These are phyloP conservation scores for Hemithea aestivaria DNA, from an alignment of 2,888 invertebrate species.

Conservation along the genomic window DNA sequence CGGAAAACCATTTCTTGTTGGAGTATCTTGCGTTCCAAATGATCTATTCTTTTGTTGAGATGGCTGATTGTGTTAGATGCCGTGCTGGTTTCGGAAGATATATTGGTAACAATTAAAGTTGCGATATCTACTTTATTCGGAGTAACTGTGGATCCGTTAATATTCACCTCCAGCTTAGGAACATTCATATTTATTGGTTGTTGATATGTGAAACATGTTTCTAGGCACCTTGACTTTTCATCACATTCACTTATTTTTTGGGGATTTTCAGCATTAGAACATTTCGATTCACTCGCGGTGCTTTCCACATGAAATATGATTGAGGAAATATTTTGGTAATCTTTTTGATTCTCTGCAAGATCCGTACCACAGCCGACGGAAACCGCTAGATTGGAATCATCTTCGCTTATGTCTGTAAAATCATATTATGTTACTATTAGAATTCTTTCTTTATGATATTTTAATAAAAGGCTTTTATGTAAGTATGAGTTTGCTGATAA, in stretches of 20 bases:
- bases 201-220: conserved; percentile 58
- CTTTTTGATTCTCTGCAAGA: conserved; percentile 30
- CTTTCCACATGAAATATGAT: conserved; percentile 39
- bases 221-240: conserved; percentile 39
- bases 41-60: conserved; percentile 53
- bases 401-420: conserved; percentile 45
- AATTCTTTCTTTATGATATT: no score
- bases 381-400: conserved; percentile 38
- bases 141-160: conserved; percentile 34
- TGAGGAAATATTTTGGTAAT: conserved; percentile 36
- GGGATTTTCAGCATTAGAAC: conserved; percentile 33
- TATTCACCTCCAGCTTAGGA: conserved; percentile 43
- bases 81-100: conserved; percentile 36
- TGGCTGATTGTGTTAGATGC: conserved; percentile 37
- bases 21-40: conserved; percentile 57
- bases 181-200: conserved; percentile 56
- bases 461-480: no score
- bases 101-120: conserved; percentile 48
- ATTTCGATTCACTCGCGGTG: conserved; percentile 39
- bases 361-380: conserved; percentile 34
- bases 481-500: no score
- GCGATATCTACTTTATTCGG: conserved; percentile 52
- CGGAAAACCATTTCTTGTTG: conserved; percentile 65
- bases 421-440: background rate
- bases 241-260: conserved; percentile 34